Evolutionary conservation across 2,888 invertebrate genomes (phyloP).

Genomic region (Eupeodes latifasciatus): DNA sequence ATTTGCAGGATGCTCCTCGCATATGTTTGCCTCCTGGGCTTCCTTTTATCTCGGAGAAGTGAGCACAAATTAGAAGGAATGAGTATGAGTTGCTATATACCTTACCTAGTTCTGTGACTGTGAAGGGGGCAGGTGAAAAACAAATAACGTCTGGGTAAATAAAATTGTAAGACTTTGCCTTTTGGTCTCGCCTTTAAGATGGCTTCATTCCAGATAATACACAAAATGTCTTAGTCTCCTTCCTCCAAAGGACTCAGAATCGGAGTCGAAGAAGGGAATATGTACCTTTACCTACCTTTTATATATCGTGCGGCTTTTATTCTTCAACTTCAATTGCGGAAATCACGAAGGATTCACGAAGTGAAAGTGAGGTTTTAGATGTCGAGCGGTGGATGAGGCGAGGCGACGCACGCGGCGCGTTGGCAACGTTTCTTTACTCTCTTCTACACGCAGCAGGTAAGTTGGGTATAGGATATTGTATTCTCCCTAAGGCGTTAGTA

Average conservation of each 20-base stretch:
- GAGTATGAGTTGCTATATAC: not conserved
- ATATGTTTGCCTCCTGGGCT: conserved; percentile 62
- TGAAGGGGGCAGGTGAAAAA: not conserved
- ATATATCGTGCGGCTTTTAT: conserved; percentile 34
- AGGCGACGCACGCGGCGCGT: too few relatives aligned
- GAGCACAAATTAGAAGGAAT: not conserved
- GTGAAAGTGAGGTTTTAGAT: conserved; percentile 11
- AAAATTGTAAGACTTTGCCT: conserved; percentile 51
- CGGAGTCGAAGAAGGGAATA: not conserved
- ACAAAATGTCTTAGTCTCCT: conserved; percentile 16
- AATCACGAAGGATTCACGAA: conserved; percentile 24
- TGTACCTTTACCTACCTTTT: conserved; percentile 9
- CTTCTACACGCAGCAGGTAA: not conserved
- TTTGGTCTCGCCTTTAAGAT: conserved; percentile 52
- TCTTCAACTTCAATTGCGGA: conserved; percentile 39
- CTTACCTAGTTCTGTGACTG: not conserved
- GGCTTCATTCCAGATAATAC: conserved; percentile 64
- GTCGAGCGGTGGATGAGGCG: too few relatives aligned
- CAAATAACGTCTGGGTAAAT: conserved; percentile 1
- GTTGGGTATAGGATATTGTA: conserved; percentile 11
- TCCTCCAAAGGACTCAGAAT: not conserved
- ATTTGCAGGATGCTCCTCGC: conserved; percentile 52
- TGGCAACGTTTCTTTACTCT: not conserved
- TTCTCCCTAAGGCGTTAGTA: conserved; percentile 59
- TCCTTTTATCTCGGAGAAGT: conserved; percentile 9